Conservation (phyloP, 1,140 invertebrate species). For the Gonatopus flavifemur region DNA sequence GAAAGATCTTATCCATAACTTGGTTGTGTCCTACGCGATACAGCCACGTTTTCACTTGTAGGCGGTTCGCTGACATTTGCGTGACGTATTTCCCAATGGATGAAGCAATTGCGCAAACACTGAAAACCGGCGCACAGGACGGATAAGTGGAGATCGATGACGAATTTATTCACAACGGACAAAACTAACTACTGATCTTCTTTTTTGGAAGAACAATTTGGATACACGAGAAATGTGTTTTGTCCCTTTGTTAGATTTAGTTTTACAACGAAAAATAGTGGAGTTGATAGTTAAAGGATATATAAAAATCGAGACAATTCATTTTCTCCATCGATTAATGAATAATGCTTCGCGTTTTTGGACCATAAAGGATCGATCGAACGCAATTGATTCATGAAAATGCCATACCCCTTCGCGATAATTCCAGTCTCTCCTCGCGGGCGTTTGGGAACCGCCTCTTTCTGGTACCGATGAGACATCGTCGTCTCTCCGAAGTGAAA, state of each 20-base stretch:
- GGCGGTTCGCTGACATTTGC: conserved; percentile 43
- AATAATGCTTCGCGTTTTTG: conserved; percentile 32
- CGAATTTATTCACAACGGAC: no score
- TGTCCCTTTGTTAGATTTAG: no score
- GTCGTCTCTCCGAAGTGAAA: conserved; percentile 21
- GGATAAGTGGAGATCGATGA: conserved; percentile 10
- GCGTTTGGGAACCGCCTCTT: conserved; percentile 30
- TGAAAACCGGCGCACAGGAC: conserved; percentile 24
- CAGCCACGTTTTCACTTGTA: conserved; percentile 33
- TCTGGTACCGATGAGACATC: conserved; percentile 19
- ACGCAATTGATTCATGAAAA: conserved; percentile 36
- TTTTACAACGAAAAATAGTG: no score
- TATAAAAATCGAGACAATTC: no score
- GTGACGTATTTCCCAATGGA: conserved; percentile 33
- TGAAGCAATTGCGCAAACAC: conserved; percentile 33
- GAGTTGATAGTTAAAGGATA: no score
- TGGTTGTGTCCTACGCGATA: conserved; percentile 34
- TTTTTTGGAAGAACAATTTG: no score
- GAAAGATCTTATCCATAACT: conserved; percentile 25
- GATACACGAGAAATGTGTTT: no score
- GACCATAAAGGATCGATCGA: conserved; percentile 32
- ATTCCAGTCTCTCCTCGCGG: conserved; percentile 44
- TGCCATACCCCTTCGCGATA: conserved; percentile 50
- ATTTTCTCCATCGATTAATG: conserved; percentile 35
- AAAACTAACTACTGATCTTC: no score